phyloP scores from a whole-genome alignment of 2,797 vertebrate species.

The Enteromius argenteus region DNA sequence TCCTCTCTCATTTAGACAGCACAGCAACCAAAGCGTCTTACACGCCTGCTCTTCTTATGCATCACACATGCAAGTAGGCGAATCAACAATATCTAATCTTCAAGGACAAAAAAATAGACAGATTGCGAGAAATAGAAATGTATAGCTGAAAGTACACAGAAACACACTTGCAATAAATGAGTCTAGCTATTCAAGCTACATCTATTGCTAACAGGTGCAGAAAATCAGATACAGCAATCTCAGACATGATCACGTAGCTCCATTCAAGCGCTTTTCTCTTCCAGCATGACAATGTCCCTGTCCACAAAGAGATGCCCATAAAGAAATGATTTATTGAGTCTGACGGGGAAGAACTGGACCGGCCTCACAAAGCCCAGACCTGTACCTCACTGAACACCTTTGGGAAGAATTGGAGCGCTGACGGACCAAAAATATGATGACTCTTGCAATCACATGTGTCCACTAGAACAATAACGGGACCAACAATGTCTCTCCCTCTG shows the following conservation, averaged over 20 bases:
- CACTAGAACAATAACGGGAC: not conserved
- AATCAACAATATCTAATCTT: conserved; percentile 54
- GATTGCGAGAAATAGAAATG: not conserved
- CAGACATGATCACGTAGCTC: not conserved
- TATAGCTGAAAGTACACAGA: not conserved
- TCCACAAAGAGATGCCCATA: not conserved
- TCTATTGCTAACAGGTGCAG: not conserved
- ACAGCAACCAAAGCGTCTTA: conserved; percentile 63
- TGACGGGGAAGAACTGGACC: not conserved
- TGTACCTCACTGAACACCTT: not conserved
- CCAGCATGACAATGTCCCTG: not conserved
- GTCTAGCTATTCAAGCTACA: not conserved
- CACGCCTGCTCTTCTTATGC: conserved; percentile 67
- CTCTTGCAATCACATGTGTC: not conserved
- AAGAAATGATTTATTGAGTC: not conserved
- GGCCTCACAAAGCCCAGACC: conserved; percentile 7
- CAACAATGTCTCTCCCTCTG: not conserved
- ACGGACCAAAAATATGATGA: not conserved
- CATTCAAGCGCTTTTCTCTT: not conserved
- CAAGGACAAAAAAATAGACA: not conserved
- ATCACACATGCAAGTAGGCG: conserved; percentile 57
- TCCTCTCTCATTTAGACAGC: conserved; percentile 79
- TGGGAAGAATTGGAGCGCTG: not conserved
- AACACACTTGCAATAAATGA: not conserved
- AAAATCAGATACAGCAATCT: not conserved